Percentiles rank a stretch among this genome's conserved stretches.
Conservation (phyloP, 2,113 vertebrate genomes). For the Elanoides forficatus region DNA sequence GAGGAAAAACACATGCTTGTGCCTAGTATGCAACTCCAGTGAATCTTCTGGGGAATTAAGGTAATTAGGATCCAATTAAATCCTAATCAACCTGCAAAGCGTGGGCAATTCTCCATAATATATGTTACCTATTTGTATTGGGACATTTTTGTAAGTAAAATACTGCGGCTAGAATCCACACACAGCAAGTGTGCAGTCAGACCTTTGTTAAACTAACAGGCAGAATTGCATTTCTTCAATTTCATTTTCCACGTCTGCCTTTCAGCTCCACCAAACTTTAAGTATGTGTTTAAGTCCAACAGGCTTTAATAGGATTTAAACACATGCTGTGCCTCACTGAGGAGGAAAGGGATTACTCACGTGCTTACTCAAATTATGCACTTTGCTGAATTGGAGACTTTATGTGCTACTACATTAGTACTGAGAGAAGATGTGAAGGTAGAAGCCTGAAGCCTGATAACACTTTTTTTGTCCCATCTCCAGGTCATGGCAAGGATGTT, state of each 20-base stretch:
- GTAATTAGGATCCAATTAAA: neutral
- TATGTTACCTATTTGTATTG: neutral
- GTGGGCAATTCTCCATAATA: accelerated
- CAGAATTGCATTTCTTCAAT: neutral
- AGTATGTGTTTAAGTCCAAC: neutral
- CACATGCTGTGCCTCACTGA: neutral
- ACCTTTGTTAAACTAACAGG: neutral
- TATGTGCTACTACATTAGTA: neutral
- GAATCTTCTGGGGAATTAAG: neutral
- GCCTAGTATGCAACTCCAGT: neutral
- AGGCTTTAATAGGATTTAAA: neutral
- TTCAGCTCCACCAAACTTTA: neutral
- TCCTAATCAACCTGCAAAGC: neutral
- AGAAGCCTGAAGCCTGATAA: neutral
- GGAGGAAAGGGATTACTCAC: neutral
- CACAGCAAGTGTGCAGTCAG: accelerated
- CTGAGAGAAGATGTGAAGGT: neutral
- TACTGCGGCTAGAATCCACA: neutral
- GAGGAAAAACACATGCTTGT: neutral
- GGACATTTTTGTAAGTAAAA: neutral
- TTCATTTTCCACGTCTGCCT: neutral
- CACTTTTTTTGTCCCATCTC: neutral
- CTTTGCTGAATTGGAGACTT: neutral
- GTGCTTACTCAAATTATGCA: neutral
- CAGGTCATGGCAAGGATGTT: neutral